Evolutionary conservation across 2,113 vertebrate genomes (phyloP), one percentile per base, ranked within the genome.

Genomic region (Pelodiscus sinensis): DNA sequence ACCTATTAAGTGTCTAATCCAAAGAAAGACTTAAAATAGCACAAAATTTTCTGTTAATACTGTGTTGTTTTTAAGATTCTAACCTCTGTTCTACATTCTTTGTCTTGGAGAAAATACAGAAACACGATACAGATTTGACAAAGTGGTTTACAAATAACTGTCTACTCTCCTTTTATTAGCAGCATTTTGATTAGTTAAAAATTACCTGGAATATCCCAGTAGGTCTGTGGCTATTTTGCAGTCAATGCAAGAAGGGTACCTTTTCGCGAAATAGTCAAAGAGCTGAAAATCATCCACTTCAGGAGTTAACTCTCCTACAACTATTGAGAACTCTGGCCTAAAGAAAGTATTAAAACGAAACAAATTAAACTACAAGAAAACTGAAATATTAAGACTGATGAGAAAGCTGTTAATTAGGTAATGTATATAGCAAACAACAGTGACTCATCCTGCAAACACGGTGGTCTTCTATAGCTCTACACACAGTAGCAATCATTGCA

Each of bases 191-290:
- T 29, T 54, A n/a, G 50, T 31, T 21, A 89, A 29, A 9, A 81
- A 88, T 81, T 99, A 99, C 99, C 98, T 99, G 86, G 99, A 99
- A 97, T 99, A 99, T 89, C 99, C 99, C 18, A 98, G 98, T 85
- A 98, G 97, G 94, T 99, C 99, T 22, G 98, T 99, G 91, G 99
- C 99, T 95, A 99, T 99, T 98, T 99, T 99, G 97, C 98, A 99
- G 95, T 98, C 98, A 97, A 99, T 98, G 97, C 98, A 99, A 60
- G 99, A 99, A 22, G 98, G 96, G 50, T 98, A 99, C 85, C 98
- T 99, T 98, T 99, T 99, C 78, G 97, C 92, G 97, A 99, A 99
- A 97, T 98, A 99, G 90, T 99, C 98, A 97, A 98, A 99, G 24
- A 99, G 99, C 96, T 99, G 98, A 94, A 98, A 98, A 95, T 99